Evolutionary conservation across 2,113 vertebrate genomes (phyloP).

Genomic region (Promerops cafer): DNA sequence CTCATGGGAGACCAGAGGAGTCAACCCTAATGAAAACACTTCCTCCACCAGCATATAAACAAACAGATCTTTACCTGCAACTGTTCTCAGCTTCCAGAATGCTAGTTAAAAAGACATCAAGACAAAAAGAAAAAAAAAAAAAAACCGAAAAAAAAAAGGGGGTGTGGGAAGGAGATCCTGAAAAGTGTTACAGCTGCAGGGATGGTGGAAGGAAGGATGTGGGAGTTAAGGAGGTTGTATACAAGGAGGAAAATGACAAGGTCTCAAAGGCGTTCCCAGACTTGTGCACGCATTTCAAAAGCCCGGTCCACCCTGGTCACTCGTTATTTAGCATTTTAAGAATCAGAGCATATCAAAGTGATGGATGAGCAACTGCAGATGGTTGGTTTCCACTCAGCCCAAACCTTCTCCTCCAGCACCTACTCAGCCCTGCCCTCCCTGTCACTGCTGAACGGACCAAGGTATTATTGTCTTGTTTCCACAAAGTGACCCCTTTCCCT

Average conservation of each 20-base stretch:
- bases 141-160: accelerated
- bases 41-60: constrained; percentile 37
- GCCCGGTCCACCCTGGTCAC: not conserved
- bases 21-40: constrained; percentile 48
- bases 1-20: not conserved
- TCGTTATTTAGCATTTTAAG: not conserved
- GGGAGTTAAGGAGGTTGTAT: constrained; percentile 39
- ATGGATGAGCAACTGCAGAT: not conserved
- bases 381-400: not conserved
- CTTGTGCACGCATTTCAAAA: not conserved
- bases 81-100: not conserved
- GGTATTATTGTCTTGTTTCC: not conserved
- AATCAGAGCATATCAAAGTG: not conserved
- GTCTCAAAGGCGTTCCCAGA: constrained; percentile 38
- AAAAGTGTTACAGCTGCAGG: constrained; percentile 33
- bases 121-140: not conserved
- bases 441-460: not conserved
- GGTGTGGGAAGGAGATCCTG: constrained; percentile 12
- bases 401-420: not conserved
- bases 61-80: constrained; percentile 35
- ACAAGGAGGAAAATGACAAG: constrained; percentile 48
- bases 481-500: not conserved
- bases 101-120: not conserved
- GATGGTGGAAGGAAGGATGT: constrained; percentile 64
- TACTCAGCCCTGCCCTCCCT: not conserved